Conservation (phyloP, 2,797 vertebrate genomes). For the Sebastes glaucus region DNA sequence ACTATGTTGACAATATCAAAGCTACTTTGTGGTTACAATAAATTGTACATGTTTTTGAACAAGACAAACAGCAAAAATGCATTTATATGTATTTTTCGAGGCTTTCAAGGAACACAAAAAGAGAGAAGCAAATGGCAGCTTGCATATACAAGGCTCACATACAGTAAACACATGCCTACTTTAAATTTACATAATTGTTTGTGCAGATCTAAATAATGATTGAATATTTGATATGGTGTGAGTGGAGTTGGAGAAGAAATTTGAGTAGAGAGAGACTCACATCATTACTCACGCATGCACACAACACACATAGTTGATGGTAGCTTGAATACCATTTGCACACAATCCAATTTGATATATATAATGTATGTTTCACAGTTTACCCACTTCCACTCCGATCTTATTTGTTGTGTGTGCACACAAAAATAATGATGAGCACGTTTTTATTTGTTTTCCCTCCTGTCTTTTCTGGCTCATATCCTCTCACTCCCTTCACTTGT, state of each 20-base stretch:
- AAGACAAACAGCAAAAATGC: neutral
- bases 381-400: neutral
- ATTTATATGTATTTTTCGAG: neutral
- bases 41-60: neutral
- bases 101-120: neutral
- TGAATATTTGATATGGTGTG: conserved; percentile 17
- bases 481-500: conserved; percentile 10
- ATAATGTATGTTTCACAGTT: conserved; percentile 28
- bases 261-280: neutral
- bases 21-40: neutral
- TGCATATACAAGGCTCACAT: conserved; percentile 4
- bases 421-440: conserved; percentile 25
- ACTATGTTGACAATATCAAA: neutral
- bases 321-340: conserved; percentile 23
- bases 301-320: conserved; percentile 24
- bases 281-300: neutral
- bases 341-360: conserved; percentile 37
- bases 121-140: conserved; percentile 1
- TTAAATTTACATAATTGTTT: conserved; percentile 46
- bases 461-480: conserved; percentile 32
- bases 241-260: conserved; percentile 11
- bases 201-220: conserved; percentile 41
- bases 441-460: conserved; percentile 38
- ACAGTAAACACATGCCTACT: neutral
- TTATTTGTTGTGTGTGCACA: conserved; percentile 6